Evolutionary conservation across 1,140 invertebrate genomes (phyloP), one percentile per base, ranked within the genome.

Genomic region (Colletes gigas): DNA sequence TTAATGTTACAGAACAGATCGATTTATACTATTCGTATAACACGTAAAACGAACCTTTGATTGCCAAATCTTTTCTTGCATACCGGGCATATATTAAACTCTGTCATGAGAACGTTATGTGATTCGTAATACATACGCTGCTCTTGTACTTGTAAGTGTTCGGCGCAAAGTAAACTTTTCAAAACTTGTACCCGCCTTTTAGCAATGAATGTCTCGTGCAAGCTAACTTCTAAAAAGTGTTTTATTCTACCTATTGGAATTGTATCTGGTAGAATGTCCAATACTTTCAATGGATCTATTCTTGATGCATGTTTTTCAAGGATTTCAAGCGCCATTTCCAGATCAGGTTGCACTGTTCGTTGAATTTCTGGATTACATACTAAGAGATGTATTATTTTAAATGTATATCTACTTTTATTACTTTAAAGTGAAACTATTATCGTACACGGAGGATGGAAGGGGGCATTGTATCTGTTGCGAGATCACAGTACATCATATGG

Each of bases 31-130:
- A 86, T 4, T 71, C 8, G 41, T 77, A 78, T 65, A 77, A 72
- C 9, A 10, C 76, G 39, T 19, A 60, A 78, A 71, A 88, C 83
- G 88, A 91, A 97, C 97, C 96, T 98, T 93, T 98, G 97, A 91
- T 97, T 98, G 39, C 96, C 96, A 92, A 99, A 98, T 78, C 97
- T 94, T 90, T 99, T 99, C 89, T 97, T 98, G 90, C 98, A 99
- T 3, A 97, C 97, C 14, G 95, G 95, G 94, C 98, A 99, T 19
- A 97, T 95, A 88, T 97, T 97, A 79, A 96, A 96, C 87, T 99
- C 98, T 15, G 96, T 97, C 83, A 99, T 96, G 4, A 97, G 92
- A 72, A 98, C 95, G 85, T 95, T 96, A 90, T 97, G 96, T 3
- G 96, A 96, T 90, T 98, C 96, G 89, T 97, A 95, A 81, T 95